These are phyloP conservation scores for Maccullochella peelii DNA, from an alignment of 2,113 vertebrate species.

Conservation along the genomic window DNA sequence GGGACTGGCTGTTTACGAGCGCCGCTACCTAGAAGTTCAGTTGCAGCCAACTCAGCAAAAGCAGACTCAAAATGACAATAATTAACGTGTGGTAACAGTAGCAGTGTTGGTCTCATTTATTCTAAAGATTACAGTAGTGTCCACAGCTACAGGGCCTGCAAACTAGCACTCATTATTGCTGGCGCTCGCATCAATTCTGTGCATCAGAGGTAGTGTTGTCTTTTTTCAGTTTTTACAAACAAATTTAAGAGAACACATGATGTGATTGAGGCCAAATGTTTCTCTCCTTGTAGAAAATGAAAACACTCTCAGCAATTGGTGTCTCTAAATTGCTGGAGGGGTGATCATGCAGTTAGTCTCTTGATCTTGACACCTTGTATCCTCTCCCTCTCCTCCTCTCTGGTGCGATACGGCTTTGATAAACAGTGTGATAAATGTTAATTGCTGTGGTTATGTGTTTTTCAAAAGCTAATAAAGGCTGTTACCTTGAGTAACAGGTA, in stretches of 20 bases:
- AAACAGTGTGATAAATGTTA: slow-evolving; percentile 75
- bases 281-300: slow-evolving; percentile 20
- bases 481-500: slow-evolving; percentile 67
- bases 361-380: slow-evolving; percentile 64
- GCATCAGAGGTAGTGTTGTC: background rate
- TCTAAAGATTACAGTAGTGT: background rate
- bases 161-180: background rate
- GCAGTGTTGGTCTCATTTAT: background rate
- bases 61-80: background rate
- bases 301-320: background rate
- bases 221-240: background rate
- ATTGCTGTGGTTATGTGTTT: slow-evolving; percentile 72
- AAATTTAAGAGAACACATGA: background rate
- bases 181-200: background rate
- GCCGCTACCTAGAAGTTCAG: background rate
- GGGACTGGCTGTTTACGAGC: background rate
- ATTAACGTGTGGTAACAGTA: background rate
- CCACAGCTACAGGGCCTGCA: background rate
- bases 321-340: slow-evolving; percentile 50
- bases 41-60: background rate
- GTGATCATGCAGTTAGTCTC: slow-evolving; percentile 41
- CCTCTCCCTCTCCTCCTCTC: slow-evolving; percentile 24
- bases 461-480: slow-evolving; percentile 72
- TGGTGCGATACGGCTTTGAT: slow-evolving; percentile 67
- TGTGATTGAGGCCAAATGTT: background rate